Base-by-base conservation (phyloP, 2,113 vertebrate species). In the Phalacrocorax pelagicus region DNA sequence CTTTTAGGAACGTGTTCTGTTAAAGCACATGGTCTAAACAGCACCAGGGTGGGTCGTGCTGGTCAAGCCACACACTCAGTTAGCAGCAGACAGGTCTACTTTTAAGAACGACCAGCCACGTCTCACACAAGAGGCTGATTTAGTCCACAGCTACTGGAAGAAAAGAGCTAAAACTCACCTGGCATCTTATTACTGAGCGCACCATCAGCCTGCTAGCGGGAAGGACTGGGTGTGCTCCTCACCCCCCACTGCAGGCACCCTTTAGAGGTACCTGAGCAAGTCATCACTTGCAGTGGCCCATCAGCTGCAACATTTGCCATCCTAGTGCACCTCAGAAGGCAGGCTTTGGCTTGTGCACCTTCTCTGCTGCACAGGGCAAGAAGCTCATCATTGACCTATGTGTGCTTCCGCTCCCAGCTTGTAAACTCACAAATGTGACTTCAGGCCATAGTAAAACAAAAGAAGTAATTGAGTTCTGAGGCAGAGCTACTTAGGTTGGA, bases 91-190 rank as follows among this genome's bases (percentile, higher is more conserved):
- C 15, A 75, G 24, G n/a, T 63, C 71, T 75, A 2, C 21, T 59
- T 57, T 26, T 11, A 52, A n/a, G 47, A 79, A 19, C 30, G 42
- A 44, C 18, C 52, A 71, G 51, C 17, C 34, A 70, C 0, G 0
- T 54, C 57, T 61, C 66, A 58, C 42, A 49, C 30, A 71, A 30
- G 16, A 83, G 70, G 19, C 12, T 74, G 5, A 58, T 61, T 74
- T 66, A 92, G 46, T 70, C 70, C 51, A 57, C 61, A 34, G 51
- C 46, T 92, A 10, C 26, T 58, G 34, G 30, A 49, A 92, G 20
- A 55, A 71, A 72, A 47, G 49, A 90, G 55, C 38, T 0, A 1
- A 65, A 86, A 36, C 38, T 47, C 34, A 30, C 24, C 15, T 21
- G 75, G 21, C 16, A 32, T 58, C 20, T 52, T 69, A 52, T 2